phyloP scores from a whole-genome alignment of 2,888 invertebrate genomes.

The Exocentrus adspersus region DNA sequence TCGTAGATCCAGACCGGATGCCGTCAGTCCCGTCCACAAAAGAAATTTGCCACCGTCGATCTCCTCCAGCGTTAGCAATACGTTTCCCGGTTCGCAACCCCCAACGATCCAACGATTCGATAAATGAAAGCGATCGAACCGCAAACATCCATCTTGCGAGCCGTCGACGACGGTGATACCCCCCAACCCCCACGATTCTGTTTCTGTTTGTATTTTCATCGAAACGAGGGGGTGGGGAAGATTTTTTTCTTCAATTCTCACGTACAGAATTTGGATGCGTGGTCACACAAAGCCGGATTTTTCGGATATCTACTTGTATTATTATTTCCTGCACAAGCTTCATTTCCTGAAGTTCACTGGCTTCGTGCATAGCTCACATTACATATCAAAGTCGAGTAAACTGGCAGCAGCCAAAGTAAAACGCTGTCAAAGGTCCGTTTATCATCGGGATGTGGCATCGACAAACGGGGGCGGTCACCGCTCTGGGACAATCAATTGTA shows the following conservation, averaged over 20 bases:
- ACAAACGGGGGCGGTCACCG: neutral
- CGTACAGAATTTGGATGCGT: too few species aligned
- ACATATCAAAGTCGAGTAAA: constrained; percentile 6
- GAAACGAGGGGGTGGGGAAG: neutral
- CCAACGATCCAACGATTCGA: constrained; percentile 16
- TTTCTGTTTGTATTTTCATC: neutral
- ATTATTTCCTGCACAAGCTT: too few species aligned
- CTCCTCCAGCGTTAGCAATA: neutral
- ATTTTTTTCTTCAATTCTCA: too few species aligned
- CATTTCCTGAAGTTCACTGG: too few species aligned
- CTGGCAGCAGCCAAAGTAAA: constrained; percentile 23
- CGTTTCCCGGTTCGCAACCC: constrained; percentile 18
- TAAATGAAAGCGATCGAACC: constrained; percentile 30
- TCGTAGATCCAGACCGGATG: neutral
- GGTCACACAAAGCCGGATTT: too few species aligned
- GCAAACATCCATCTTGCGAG: constrained; percentile 22
- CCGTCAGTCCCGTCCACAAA: constrained; percentile 1
- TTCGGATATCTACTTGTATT: neutral
- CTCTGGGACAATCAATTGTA: neutral
- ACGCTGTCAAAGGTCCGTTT: constrained; percentile 28
- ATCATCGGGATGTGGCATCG: constrained; percentile 7
- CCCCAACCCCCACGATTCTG: constrained; percentile 10
- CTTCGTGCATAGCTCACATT: neutral
- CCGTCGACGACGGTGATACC: neutral
- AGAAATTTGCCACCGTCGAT: constrained; percentile 14